A percentile compares a stretch with the other conserved stretches of the same genome.
These are phyloP conservation scores for Odontomyia ornata DNA, from an alignment of 2,888 invertebrate species.

Conservation along the genomic window DNA sequence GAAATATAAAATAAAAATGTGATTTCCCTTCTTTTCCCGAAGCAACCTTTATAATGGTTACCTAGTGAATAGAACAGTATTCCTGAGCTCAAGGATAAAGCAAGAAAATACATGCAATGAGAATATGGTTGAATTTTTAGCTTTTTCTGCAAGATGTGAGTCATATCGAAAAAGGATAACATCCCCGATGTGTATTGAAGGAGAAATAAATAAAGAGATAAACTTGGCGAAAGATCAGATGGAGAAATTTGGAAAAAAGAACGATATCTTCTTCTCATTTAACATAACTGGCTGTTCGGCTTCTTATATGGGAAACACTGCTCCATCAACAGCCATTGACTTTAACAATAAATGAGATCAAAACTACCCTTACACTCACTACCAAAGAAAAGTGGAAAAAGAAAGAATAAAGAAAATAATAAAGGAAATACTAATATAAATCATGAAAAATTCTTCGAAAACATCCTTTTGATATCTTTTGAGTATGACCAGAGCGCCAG, in stretches of 20 bases:
- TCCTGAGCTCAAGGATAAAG: background rate
- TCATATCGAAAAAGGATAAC: background rate
- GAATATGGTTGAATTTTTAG: background rate
- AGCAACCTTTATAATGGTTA: background rate
- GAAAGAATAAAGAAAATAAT: background rate
- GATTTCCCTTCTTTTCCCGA: background rate
- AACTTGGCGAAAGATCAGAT: background rate
- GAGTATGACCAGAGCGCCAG: background rate
- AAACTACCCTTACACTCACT: background rate
- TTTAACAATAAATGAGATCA: background rate
- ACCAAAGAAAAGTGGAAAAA: background rate
- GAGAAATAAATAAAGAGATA: slow-evolving; percentile 15
- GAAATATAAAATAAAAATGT: background rate
- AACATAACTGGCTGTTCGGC: too few relatives aligned
- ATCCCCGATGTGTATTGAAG: background rate
- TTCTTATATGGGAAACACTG: background rate
- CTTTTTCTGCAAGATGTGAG: background rate
- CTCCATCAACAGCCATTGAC: background rate
- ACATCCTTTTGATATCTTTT: slow-evolving; percentile 1
- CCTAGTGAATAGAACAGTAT: too few relatives aligned
- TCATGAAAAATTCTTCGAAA: background rate
- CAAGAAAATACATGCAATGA: background rate
- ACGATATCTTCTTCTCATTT: background rate
- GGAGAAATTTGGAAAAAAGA: background rate
- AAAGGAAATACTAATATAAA: background rate